Base-by-base conservation (phyloP, 1,140 invertebrate genomes). In the Pararge aegeria region DNA sequence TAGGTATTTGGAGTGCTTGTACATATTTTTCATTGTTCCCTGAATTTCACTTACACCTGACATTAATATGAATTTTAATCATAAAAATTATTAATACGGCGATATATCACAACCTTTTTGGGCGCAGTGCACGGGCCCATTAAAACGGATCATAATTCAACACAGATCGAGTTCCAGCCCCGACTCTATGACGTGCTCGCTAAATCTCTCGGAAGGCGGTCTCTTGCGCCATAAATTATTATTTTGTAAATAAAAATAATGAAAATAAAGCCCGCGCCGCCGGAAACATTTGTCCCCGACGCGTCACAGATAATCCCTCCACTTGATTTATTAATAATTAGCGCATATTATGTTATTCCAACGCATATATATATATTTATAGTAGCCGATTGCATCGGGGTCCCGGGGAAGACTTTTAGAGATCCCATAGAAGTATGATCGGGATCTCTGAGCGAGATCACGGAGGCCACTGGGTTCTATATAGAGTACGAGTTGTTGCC, bases 271-370 rank as follows among this genome's bases (percentile, higher is more conserved):
- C 61, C 61, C 67, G 63, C 67, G 59, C 67, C 68, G 68, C 75
- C 80, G 78, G 80, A 83, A 81, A 78, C 82, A 78, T 85, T 85
- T 78, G 82, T 85, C 78, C 24, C 73, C 64, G 69, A 48, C 57
- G 65, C 71, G 79, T 81, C 77, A 75, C 68, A 64, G 65, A 65
- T 85, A 78, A 85, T 85, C 80, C 80, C 70, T 71, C 52, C 66
- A 50, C 63, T 54, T 81, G 80, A 86, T 86, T 86, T 86, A 83
- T 83, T 86, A 79, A 79, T 86, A 86, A 83, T 83, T 86, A 83
- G 70, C 70, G 30, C n/a, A n/a, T 34, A 34, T 6, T 34, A 34
- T 61, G 51, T 64, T 61, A 67, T 37, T 50, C 10, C 12, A 10
- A 37, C 34, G 10, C 3, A 13, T 37, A 13, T 7, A 24, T 2